Base-by-base conservation (phyloP, 1,140 invertebrate species). In the Xylocopa sonorina region DNA sequence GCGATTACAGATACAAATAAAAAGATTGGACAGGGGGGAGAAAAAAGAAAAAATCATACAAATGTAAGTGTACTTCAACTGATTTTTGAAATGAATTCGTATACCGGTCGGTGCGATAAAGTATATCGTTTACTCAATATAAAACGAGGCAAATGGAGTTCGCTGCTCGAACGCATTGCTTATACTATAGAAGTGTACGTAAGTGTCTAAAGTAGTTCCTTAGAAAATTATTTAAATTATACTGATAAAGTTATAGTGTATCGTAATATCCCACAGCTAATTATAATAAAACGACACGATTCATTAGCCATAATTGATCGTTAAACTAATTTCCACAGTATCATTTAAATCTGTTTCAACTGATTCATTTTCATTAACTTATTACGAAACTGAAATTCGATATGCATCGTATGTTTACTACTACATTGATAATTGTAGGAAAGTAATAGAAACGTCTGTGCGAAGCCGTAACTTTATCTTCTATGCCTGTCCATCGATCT, bases 401-500 rank as follows among this genome's bases (percentile, higher is more conserved):
- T 78, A 78, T 69, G 53, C 53, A 46, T 69, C 29, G 14, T 57
- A 50, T 58, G 46, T 81, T 78, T 67, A 48, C 58, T 48, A 82
- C 64, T 79, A 79, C 81, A 73, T 71, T 57, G n/a, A 74, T 76
- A 83, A 76, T 41, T 80, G 60, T 86, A 86, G 75, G 81, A 84
- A 85, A 88, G 62, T 87, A 82, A 83, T 81, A 84, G 82, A 87
- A 85, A 85, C 78, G 73, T 85, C 82, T 84, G 81, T 74, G 85
- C 71, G 74, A 83, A 84, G 84, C 81, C 80, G 74, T 83, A 84
- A 89, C 81, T 87, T 82, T 92, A 92, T 92, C 91, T 92, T 92
- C 91, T 92, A 92, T 88, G 85, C 81, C 84, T 92, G 88, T 88
- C 85, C 91, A 88, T 92, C 83, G 90, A 89, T 89, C 91, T 92